These are phyloP conservation scores for Pangasius mekongensis DNA, from an alignment of 2,797 vertebrate species.

Conservation along the genomic window DNA sequence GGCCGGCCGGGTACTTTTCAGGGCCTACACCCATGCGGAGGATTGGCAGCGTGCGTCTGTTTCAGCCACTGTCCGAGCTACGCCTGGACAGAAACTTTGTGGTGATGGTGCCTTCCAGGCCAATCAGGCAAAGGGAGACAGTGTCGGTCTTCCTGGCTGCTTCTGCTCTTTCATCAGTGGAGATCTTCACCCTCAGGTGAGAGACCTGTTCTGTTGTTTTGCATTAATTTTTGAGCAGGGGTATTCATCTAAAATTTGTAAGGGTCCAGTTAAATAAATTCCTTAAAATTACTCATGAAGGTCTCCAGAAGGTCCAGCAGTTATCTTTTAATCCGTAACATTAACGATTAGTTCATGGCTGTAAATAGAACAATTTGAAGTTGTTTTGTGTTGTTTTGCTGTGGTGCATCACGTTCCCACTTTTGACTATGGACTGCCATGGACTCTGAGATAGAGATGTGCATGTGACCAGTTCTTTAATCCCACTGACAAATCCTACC, in stretches of 20 bases:
- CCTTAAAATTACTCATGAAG: neutral
- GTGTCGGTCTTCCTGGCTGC: conserved; percentile 83
- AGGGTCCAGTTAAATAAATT: neutral
- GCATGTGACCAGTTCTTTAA: neutral
- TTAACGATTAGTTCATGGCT: neutral
- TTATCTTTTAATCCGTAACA: neutral
- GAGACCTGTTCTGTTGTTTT: conserved; percentile 27
- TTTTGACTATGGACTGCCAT: neutral
- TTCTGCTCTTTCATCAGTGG: conserved; percentile 82
- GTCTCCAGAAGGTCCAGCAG: neutral
- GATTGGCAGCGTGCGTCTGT: conserved; percentile 84
- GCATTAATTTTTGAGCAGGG: neutral
- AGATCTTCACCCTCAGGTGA: conserved; percentile 92
- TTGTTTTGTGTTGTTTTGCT: neutral
- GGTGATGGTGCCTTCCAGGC: conserved; percentile 87
- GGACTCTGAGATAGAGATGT: neutral
- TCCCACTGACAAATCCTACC: neutral
- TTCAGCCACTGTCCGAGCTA: conserved; percentile 83
- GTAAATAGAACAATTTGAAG: neutral
- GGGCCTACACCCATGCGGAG: conserved; percentile 81
- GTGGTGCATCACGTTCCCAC: neutral
- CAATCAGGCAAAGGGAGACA: conserved; percentile 86
- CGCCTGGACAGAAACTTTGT: conserved; percentile 84
- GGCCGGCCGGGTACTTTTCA: conserved; percentile 74
- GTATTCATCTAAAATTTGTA: neutral